Evolutionary conservation across 2,113 vertebrate species (phyloP), one percentile per base, ranked within the genome.

Genomic region (Gadus chalcogrammus): DNA sequence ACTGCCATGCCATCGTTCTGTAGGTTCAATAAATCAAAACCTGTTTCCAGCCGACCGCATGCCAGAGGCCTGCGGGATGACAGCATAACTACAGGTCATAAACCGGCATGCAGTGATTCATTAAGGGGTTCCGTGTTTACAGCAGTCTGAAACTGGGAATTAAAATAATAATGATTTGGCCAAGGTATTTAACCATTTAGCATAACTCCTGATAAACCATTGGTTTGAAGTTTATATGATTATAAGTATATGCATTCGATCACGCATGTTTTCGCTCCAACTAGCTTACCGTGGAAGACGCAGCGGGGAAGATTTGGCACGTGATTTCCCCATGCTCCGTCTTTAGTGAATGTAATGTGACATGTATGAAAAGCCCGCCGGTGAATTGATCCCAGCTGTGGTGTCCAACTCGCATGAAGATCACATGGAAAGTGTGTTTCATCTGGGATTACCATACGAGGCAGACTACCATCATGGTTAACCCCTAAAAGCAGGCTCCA

Each of bases 61-160:
- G 71, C 84, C 86, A 79, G 35, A 0, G 78, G 74, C 61, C 27
- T 12, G 72, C 73, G 73, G 78, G 60, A 73, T 84, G 79, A 88
- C 5, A 65, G 73, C 74, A 75, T 87, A 88, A 90, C 88, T 82
- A 89, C 35, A 79, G 74, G 28, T 64, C 68, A 75, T 77, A 74
- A 86, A 84, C 76, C 68, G 64, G 76, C 74, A 84, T 71, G 38
- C 28, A 72, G 75, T 68, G 80, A 82, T 84, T 75, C 56, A 84
- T 83, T 71, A 74, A 0, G 1, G 60, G 48, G 64, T 73, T 68
- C 64, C n/a, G 15, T 55, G 78, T 72, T 48, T 9, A 48, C 42
- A 9, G 42, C 8, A 1, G 42, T 48, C 42, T 48, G 8, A 11
- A 9, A 48, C 42, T 48, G 12, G 11, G 12, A 48, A 48, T 13